These are phyloP conservation scores for Callipepla californica DNA, from an alignment of 2,113 vertebrate genomes.

Conservation along the genomic window DNA sequence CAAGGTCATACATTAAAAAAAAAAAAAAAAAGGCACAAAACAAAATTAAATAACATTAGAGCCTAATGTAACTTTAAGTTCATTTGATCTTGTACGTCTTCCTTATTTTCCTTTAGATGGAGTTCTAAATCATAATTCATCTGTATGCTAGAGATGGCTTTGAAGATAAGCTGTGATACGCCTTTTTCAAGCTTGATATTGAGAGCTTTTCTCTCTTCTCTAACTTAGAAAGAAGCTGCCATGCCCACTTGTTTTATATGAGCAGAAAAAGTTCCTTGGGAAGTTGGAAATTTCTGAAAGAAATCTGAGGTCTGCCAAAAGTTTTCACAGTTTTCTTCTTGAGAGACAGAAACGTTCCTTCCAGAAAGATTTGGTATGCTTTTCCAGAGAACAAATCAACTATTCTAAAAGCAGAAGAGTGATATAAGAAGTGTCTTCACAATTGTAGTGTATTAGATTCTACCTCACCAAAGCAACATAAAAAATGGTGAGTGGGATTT, in stretches of 20 bases:
- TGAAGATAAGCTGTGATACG: neutral
- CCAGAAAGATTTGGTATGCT: neutral
- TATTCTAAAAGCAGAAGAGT: neutral
- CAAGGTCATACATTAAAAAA: fast-evolving
- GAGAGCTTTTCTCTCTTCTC: neutral
- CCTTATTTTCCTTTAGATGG: neutral
- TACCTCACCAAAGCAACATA: neutral
- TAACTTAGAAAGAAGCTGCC: neutral
- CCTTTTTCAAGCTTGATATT: neutral
- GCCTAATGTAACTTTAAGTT: neutral
- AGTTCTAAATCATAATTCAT: neutral
- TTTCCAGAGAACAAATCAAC: fast-evolving
- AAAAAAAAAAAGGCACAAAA: neutral
- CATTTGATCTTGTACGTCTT: neutral
- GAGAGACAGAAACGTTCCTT: neutral
- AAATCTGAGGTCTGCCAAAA: neutral
- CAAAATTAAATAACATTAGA: neutral
- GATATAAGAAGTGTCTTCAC: neutral
- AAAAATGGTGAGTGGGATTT: neutral
- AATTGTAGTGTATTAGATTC: neutral
- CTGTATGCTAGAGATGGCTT: neutral
- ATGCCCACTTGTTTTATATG: neutral
- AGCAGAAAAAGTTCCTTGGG: neutral
- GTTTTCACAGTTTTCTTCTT: neutral
- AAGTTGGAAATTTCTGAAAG: neutral